phyloP scores from a whole-genome alignment of 2,113 vertebrate genomes.

The Dipodomys merriami region DNA sequence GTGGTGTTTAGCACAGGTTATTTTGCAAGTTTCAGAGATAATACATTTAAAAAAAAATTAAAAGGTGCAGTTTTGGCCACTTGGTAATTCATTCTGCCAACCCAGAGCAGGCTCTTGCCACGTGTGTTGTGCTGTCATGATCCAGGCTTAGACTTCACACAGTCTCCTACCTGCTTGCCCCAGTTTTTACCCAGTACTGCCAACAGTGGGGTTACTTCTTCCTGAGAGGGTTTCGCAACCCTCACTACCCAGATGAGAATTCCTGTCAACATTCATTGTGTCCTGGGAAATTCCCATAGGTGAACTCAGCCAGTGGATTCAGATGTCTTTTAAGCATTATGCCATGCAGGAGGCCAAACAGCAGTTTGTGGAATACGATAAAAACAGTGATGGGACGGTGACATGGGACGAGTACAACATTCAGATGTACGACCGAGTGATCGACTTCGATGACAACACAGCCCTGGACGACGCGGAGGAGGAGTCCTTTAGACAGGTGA shows the following conservation, averaged over 20 bases:
- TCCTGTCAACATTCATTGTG: neutral
- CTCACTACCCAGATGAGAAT: neutral
- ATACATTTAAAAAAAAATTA: too few relatives aligned
- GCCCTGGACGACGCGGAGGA: slow-evolving; percentile 93
- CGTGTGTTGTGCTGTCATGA: too few relatives aligned
- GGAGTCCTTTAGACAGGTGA: slow-evolving; percentile 94
- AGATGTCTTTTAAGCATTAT: slow-evolving; percentile 95
- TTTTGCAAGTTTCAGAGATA: neutral
- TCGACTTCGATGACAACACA: slow-evolving; percentile 90
- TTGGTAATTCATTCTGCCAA: neutral
- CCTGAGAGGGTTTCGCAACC: slow-evolving; percentile 36
- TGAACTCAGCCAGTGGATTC: slow-evolving; percentile 96
- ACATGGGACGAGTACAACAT: slow-evolving; percentile 96
- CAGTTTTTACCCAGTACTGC: neutral
- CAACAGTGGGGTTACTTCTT: neutral
- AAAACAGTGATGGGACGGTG: slow-evolving; percentile 89
- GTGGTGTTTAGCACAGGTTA: neutral
- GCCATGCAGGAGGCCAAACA: slow-evolving; percentile 94
- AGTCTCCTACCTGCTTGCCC: neutral
- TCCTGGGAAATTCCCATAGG: slow-evolving; percentile 84
- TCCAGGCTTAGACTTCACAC: neutral
- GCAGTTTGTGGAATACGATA: slow-evolving; percentile 93
- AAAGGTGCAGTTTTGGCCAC: neutral
- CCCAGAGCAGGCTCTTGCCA: neutral
- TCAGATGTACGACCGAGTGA: slow-evolving; percentile 90